Base-by-base conservation (phyloP, 1,140 invertebrate species). In the Bombus balteatus region DNA sequence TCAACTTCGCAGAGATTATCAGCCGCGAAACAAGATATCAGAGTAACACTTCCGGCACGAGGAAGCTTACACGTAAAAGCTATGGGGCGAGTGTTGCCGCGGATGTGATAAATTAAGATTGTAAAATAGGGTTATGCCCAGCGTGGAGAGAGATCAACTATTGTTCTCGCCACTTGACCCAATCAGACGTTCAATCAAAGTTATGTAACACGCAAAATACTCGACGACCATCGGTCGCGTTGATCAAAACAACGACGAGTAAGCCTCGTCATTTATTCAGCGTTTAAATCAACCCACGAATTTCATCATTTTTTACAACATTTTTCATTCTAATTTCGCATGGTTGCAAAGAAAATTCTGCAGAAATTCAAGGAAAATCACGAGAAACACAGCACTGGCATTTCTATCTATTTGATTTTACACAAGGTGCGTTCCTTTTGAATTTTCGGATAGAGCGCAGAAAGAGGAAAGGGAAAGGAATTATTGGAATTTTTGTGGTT, bases 151-250 rank as follows among this genome's bases (percentile, higher is more conserved):
- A 68, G 82, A 89, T 85, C 66, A 79, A 92, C 91, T 91, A 95
- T 95, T 95, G 94, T 95, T 95, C 94, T 93, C 90, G 59, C 88
- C 94, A 95, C 92, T 95, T 95, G 93, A 93, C 91, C 86, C 84
- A 93, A 95, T 95, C 92, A 94, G 83, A 93, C 88, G 83, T 85
- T 86, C 92, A 94, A 94, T 93, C 91, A 87, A 88, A 66, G 78
- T 94, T 94, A 90, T 85, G 90, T 92, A 94, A 94, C 91, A 88
- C 74, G 88, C 81, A 91, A 93, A 93, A 94, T 89, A 80, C 87
- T 82, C 43, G 68, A 8, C 28, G 10, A 53, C 22, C n/a, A 62
- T 34, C 22, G 43, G 57, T 62, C 32, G 37, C 22, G 18, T 18
- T 32, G 22, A 43, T 83, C n/a, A 79, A 78, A 65, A 83, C 83